Evolutionary conservation across 1,140 invertebrate species (phyloP), one percentile per base, ranked within the genome.

Genomic region (Druon quercuslanigerum): DNA sequence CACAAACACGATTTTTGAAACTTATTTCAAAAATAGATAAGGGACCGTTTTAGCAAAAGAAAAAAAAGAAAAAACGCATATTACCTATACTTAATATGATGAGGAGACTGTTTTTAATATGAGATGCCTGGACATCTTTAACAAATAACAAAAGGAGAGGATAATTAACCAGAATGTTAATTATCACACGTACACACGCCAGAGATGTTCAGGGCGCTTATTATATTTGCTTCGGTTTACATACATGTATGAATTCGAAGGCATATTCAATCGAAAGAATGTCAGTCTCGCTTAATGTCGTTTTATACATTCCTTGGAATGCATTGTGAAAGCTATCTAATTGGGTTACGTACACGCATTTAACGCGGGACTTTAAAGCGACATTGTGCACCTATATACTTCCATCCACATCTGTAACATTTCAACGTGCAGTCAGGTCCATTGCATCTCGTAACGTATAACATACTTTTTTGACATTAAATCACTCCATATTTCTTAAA

Each of bases 311-410:
- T 66, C 60, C 60, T 66, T 66, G 60, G 46, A 66, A 66, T 66
- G 60, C 33, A 66, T 66, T 66, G 60, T 66, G 60, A 40, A 66
- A 66, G 60, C 60, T 66, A 66, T 66, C 60, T 66, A 66, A 66
- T 66, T 66, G 60, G 60, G 60, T 66, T 66, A 66, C 60, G 20
- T 66, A 66, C 60, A 66, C 60, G 60, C 57, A 60, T 60, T 60
- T 5, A 60, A 40, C 20, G 54, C 16, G 19, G 20, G 57, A 25
- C 60, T 66, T 66, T 66, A n/a, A 40, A 66, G 40, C n/a, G 60
- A 66, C 60, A 46, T 9, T 11, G 25, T 7, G 60, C 60, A 66
- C 60, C 60, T 66, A 9, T 46, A 46, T 46, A 40, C 60, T 66
- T 25, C 40, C 40, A 66, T 60, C 20, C 12, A 60, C 20, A 40